Conservation (phyloP, 2,797 vertebrate genomes). For the Gallirallus australis region DNA sequence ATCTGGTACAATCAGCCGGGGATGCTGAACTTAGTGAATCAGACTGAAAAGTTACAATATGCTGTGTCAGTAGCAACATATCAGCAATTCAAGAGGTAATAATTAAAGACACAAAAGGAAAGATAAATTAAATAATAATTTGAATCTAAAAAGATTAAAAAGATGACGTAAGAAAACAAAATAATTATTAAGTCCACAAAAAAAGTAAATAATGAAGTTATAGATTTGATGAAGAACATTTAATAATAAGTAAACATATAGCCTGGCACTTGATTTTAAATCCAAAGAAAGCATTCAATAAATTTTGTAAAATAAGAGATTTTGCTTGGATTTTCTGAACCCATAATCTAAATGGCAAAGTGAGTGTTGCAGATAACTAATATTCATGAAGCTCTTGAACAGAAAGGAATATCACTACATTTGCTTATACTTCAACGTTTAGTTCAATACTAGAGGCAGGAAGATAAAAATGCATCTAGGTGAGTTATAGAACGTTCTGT, state of each 20-base stretch:
- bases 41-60: constrained; percentile 31
- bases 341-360: not conserved
- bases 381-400: not conserved
- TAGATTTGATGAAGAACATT: not conserved
- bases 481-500: not conserved
- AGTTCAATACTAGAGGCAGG: not conserved
- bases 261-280: not conserved
- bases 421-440: not conserved
- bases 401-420: not conserved
- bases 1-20: constrained; percentile 38
- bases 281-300: not conserved
- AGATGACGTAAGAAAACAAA: not conserved
- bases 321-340: not conserved
- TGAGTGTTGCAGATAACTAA: not conserved
- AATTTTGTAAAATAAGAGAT: not conserved
- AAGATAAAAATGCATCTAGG: not conserved
- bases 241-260: not conserved
- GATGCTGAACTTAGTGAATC: constrained; percentile 12
- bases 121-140: not conserved
- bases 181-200: not conserved
- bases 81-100: not conserved
- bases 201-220: not conserved
- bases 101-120: not conserved
- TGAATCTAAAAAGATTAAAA: not conserved
- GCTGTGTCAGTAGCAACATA: not conserved